Evolutionary conservation across 2,113 vertebrate species (phyloP).

Genomic region (Amazona guildingii): DNA sequence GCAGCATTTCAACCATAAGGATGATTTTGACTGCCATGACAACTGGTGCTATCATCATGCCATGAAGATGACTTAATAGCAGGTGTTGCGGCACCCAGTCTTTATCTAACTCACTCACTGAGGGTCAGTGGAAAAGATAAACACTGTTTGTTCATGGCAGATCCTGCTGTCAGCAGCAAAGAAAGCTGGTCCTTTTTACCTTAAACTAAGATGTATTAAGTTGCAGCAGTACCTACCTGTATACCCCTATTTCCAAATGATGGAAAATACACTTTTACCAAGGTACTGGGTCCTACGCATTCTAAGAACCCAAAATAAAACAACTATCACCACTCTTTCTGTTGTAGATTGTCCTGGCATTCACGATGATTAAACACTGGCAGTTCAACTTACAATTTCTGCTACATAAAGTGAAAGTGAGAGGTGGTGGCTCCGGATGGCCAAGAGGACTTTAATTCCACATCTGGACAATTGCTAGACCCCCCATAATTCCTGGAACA

Average conservation of each 20-base stretch:
- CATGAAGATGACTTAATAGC: neutral
- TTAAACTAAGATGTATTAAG: neutral
- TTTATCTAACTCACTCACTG: neutral
- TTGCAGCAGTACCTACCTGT: neutral
- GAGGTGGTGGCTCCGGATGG: neutral
- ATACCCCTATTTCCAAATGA: neutral
- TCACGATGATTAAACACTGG: neutral
- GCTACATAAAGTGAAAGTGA: neutral
- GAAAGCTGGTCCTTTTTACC: neutral
- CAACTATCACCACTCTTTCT: neutral
- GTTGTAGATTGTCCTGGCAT: neutral
- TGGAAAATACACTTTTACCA: neutral
- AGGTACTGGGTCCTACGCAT: neutral
- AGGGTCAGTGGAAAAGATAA: neutral
- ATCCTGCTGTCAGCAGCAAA: neutral
- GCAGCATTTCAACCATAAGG: neutral
- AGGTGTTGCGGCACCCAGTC: neutral
- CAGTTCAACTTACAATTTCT: neutral
- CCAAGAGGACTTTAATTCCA: neutral
- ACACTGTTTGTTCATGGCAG: neutral
- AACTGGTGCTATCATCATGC: neutral
- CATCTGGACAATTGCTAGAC: fast-evolving
- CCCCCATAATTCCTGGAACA: neutral
- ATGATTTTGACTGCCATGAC: neutral
- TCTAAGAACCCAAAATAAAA: neutral